A percentile compares a stretch with the other conserved stretches of the same genome.
Evolutionary conservation across 2,797 vertebrate species (phyloP).

Genomic region (Cyprinella venusta): DNA sequence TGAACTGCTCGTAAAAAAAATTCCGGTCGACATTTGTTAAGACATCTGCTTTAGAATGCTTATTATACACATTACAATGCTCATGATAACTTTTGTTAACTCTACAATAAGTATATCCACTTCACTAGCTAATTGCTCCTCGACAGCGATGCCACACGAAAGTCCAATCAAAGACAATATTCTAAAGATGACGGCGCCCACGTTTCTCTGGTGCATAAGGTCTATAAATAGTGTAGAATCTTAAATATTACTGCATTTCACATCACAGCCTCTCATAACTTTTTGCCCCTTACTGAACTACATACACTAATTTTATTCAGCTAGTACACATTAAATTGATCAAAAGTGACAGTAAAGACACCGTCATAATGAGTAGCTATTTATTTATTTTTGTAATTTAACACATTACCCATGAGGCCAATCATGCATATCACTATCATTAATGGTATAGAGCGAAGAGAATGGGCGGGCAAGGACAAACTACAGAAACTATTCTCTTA

Average conservation of each 20-base stretch:
- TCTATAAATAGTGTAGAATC: background rate
- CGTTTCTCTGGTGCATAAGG: too few relatives aligned
- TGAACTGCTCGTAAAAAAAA: too few relatives aligned
- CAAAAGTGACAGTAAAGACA: background rate
- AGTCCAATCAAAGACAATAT: too few relatives aligned
- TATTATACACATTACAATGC: too few relatives aligned
- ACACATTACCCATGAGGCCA: conserved; percentile 28
- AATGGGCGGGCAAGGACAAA: conserved; percentile 18
- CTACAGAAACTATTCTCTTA: conserved; percentile 17
- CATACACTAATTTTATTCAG: background rate
- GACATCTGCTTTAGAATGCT: too few relatives aligned
- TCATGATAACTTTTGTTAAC: too few relatives aligned
- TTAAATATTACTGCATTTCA: background rate
- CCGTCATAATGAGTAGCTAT: background rate
- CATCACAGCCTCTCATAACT: background rate
- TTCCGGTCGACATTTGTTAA: too few relatives aligned
- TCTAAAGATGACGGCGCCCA: too few relatives aligned
- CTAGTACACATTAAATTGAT: background rate
- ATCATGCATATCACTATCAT: conserved; percentile 42
- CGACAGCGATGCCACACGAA: too few relatives aligned
- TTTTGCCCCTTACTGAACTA: background rate
- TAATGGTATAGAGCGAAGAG: conserved; percentile 7
- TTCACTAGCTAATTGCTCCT: too few relatives aligned
- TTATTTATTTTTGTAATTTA: conserved; percentile 2
- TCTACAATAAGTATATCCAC: too few relatives aligned